Evolutionary conservation across 2,113 vertebrate species (phyloP), one percentile per base, ranked within the genome.

Genomic region (Piaya cayana): DNA sequence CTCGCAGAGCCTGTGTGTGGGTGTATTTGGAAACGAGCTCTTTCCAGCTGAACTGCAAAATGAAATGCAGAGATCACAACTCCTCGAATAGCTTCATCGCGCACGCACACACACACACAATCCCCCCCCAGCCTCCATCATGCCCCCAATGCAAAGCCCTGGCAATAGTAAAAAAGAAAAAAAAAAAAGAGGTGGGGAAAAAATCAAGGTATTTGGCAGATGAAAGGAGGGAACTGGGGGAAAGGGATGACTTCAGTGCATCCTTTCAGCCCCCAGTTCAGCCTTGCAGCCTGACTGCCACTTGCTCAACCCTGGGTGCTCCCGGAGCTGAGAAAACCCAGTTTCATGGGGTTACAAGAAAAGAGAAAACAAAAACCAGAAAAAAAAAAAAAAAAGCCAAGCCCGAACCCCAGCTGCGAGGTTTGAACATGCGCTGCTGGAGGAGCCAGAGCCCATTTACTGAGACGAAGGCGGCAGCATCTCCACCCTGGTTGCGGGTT

Each of bases 21-120:
- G 98, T 97, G 98, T 98, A 96, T 96, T 95, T 97, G 97, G 97
- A 98, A 98, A 96, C 5, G 93, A 97, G 97, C 97, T 97, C 97
- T 94, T 98, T 98, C 97, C 98, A 98, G 97, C 95, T 96, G 93
- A 98, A 97, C 91, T 92, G 96, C 95, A 97, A 97, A 98, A 97
- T 94, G 95, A 97, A 98, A 97, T 65, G 95, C 82, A 93, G 94
- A 93, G 95, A 97, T 96, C 95, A 96, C 95, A 96, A 96, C 88
- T 97, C 96, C 95, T 97, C 29, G 92, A 97, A 97, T 91, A 97
- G 97, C 87, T 96, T 91, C 83, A 82, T 30, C 53, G 55, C n/a
- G 19, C 52, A 1, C 90, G 5, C 70, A 15, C 62, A 6, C 82
- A 22, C 63, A 25, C 67, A 18, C 6, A 6, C 12, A 3, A n/a